Conservation (phyloP, 2,797 vertebrate species). For the Trichosurus vulpecula region DNA sequence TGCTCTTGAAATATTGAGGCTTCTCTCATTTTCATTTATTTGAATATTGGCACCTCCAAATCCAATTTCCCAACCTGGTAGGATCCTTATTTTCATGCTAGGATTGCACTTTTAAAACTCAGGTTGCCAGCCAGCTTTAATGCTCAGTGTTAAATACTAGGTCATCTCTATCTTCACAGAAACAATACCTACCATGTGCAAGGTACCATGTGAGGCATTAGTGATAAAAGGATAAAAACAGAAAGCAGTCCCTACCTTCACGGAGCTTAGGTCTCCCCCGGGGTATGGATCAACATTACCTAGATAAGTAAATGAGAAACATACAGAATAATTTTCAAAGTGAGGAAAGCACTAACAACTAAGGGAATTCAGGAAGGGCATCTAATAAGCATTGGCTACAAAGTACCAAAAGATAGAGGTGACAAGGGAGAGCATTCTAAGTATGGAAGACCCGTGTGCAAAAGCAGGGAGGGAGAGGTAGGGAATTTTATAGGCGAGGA, state of each 20-base stretch:
- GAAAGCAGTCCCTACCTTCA: neutral
- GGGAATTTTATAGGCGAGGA: neutral
- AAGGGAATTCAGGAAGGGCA: neutral
- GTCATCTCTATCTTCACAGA: neutral
- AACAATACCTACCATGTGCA: neutral
- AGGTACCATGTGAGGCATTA: neutral
- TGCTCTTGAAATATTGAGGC: neutral
- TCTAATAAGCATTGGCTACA: neutral
- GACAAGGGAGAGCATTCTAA: neutral
- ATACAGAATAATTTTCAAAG: neutral
- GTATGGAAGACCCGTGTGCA: neutral
- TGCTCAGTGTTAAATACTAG: neutral
- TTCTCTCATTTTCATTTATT: neutral
- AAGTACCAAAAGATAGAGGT: neutral
- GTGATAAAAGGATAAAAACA: neutral
- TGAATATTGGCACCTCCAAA: neutral
- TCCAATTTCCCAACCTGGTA: constrained; percentile 9
- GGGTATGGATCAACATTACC: neutral
- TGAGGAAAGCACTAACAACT: neutral
- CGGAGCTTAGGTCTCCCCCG: neutral
- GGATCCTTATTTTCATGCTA: constrained; percentile 4
- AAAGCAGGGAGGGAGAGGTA: neutral
- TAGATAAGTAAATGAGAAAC: neutral
- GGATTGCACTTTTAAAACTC: constrained; percentile 29
- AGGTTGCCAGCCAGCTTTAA: neutral